phyloP scores from a whole-genome alignment of 2,113 vertebrate species.

The human (Homo sapiens) region GRCh38 chr14:43899501-43900000 shows the following conservation, averaged over 20 bases:
- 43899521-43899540: not conserved
- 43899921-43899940: constrained; percentile 37
- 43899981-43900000: not conserved
- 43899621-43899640: not conserved
- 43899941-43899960: not conserved
- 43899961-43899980: not conserved
- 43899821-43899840: not conserved
- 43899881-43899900: constrained; percentile 33
- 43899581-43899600: not conserved
- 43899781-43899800: not conserved
- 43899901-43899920: not conserved
- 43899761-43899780: not conserved
- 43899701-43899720: not conserved
- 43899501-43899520: not conserved
- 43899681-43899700: not conserved
- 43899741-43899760: not conserved
- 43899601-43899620: not conserved
- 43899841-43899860: not conserved
- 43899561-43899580: not conserved
- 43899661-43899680: not conserved
- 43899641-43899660: not conserved
- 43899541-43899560: not conserved
- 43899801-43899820: not conserved
- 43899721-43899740: not conserved
- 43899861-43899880: constrained; percentile 23